Evolutionary conservation across 2,888 invertebrate genomes (phyloP).

Genomic region (Drepana falcataria): DNA sequence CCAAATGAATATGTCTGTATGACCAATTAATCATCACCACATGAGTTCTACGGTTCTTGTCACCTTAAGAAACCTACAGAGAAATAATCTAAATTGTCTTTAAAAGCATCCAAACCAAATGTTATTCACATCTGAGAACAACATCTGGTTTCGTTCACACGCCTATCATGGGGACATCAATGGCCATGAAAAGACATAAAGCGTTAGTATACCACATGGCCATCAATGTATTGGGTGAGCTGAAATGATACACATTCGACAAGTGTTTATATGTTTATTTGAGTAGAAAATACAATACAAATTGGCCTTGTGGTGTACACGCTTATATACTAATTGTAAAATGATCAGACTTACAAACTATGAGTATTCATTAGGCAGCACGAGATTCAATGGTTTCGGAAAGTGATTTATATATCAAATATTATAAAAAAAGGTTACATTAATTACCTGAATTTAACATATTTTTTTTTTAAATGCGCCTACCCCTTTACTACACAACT

Average conservation of each 20-base stretch:
- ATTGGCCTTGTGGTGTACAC: slow-evolving; percentile 71
- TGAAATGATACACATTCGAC: slow-evolving; percentile 58
- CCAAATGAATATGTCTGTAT: too few species aligned
- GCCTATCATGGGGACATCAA: slow-evolving; percentile 39
- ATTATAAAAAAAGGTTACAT: not conserved
- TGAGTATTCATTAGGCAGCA: slow-evolving; percentile 16
- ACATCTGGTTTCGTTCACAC: too few species aligned
- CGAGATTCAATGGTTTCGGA: not conserved
- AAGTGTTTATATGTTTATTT: slow-evolving; percentile 52
- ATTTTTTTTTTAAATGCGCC: too few species aligned
- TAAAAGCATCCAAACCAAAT: too few species aligned
- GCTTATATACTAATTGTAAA: slow-evolving; percentile 22
- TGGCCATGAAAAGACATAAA: slow-evolving; percentile 53
- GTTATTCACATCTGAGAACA: too few species aligned
- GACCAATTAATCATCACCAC: too few species aligned
- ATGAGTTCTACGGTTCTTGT: too few species aligned
- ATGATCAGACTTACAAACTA: slow-evolving; percentile 22
- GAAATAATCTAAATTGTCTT: too few species aligned
- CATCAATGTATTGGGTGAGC: slow-evolving; percentile 60
- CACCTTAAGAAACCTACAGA: too few species aligned
- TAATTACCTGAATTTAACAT: not conserved
- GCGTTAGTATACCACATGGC: slow-evolving; percentile 57
- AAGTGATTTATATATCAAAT: not conserved
- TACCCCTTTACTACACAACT: too few species aligned
- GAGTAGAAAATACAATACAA: slow-evolving; percentile 52